phyloP scores from a whole-genome alignment of 2,797 vertebrate species.

The Paedocypris micromegethes region DNA sequence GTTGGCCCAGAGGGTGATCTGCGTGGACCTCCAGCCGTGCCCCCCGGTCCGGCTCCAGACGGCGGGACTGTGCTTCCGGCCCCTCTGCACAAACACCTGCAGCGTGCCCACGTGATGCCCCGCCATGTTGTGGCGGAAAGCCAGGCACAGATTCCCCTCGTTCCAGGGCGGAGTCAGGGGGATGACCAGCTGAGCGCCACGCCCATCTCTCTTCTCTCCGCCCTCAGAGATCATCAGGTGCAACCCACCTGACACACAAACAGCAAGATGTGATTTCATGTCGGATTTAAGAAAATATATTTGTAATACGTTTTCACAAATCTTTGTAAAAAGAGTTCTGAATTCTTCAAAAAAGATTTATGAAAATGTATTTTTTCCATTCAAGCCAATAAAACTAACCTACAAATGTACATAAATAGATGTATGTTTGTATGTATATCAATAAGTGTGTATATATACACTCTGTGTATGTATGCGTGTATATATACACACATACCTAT shows the following conservation, averaged over 20 bases:
- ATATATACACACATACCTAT: too few relatives aligned
- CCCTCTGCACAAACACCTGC: constrained; percentile 86
- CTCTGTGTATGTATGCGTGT: too few relatives aligned
- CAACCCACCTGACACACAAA: constrained; percentile 69
- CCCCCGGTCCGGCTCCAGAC: constrained; percentile 89
- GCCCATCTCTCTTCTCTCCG: constrained; percentile 71
- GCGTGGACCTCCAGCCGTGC: constrained; percentile 87
- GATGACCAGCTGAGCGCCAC: constrained; percentile 79
- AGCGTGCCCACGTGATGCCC: constrained; percentile 81
- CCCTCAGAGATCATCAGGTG: constrained; percentile 82
- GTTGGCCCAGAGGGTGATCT: constrained; percentile 79
- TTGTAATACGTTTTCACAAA: too few relatives aligned
- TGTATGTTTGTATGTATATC: too few relatives aligned
- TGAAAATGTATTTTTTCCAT: too few relatives aligned
- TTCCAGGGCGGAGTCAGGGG: constrained; percentile 70
- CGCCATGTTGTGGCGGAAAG: constrained; percentile 83
- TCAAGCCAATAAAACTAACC: too few relatives aligned
- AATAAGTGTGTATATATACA: too few relatives aligned
- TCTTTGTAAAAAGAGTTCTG: too few relatives aligned
- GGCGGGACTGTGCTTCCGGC: constrained; percentile 74
- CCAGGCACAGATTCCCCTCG: constrained; percentile 81
- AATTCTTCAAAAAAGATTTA: too few relatives aligned
- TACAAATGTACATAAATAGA: too few relatives aligned
- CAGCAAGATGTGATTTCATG: not conserved
- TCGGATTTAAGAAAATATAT: not conserved